Evolutionary conservation across 2,113 vertebrate genomes (phyloP).

Genomic region (Apodemus speciosus): DNA sequence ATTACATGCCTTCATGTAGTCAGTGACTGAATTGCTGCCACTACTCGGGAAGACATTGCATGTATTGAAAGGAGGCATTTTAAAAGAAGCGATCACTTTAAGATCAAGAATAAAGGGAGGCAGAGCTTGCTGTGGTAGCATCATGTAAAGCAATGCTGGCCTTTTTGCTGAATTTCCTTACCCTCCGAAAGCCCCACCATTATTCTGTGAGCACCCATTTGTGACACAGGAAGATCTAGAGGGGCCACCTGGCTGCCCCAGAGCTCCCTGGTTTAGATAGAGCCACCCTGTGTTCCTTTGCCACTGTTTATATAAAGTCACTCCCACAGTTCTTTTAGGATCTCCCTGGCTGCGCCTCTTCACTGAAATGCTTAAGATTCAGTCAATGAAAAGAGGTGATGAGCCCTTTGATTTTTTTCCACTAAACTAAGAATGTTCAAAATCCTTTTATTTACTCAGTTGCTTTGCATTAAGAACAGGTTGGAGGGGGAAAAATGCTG

Average conservation of each 20-base stretch:
- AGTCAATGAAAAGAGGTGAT: background rate
- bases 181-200: background rate
- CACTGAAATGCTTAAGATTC: background rate
- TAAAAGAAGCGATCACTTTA: slow-evolving; percentile 59
- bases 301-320: background rate
- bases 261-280: background rate
- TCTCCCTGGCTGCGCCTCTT: background rate
- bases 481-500: background rate
- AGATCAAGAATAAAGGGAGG: background rate
- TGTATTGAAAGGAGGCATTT: slow-evolving; percentile 44
- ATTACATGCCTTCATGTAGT: background rate
- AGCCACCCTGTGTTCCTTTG: background rate
- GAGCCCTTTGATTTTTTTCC: background rate
- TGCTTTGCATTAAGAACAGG: background rate
- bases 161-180: background rate
- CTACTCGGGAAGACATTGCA: background rate
- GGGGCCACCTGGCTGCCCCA: background rate
- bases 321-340: background rate
- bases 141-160: background rate
- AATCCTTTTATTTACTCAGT: background rate
- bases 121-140: background rate
- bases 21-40: background rate
- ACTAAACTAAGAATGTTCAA: slow-evolving; percentile 4
- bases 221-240: slow-evolving; percentile 9
- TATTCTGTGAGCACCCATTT: background rate